These are phyloP conservation scores for Drosophila jambulina DNA, from an alignment of 1,140 invertebrate species.

Conservation along the genomic window DNA sequence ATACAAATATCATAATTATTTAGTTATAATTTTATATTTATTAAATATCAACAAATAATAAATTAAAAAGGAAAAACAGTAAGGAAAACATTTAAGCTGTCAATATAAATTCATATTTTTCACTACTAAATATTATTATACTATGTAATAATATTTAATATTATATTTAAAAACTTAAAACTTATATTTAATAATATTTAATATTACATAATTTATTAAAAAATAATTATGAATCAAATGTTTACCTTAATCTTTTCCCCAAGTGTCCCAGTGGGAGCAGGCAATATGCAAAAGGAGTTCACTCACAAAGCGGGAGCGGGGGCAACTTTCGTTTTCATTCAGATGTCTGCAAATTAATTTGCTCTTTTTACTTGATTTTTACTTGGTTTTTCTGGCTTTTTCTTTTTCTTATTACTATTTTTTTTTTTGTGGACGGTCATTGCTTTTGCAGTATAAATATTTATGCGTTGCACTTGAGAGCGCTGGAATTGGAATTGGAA, in stretches of 20 bases:
- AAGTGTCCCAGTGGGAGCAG: constrained; percentile 15
- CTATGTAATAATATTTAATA: too few relatives aligned
- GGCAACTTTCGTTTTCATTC: constrained; percentile 65
- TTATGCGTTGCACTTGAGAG: constrained; percentile 81
- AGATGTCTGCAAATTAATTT: constrained; percentile 54
- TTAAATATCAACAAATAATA: too few relatives aligned
- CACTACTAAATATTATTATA: too few relatives aligned
- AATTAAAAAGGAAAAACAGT: too few relatives aligned
- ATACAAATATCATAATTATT: too few relatives aligned
- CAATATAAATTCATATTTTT: too few relatives aligned
- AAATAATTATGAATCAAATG: background rate
- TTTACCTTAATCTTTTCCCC: background rate
- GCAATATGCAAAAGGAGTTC: constrained; percentile 11
- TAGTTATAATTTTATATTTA: too few relatives aligned
- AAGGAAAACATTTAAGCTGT: too few relatives aligned
- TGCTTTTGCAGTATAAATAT: constrained; percentile 69
- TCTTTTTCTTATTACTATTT: background rate
- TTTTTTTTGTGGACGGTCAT: constrained; percentile 62
- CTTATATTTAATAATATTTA: too few relatives aligned
- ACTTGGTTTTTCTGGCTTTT: background rate
- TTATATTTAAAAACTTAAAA: too few relatives aligned
- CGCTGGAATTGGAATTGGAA: constrained; percentile 49
- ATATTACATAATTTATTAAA: too few relatives aligned
- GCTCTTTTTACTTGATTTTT: constrained; percentile 1
- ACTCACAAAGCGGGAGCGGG: background rate